Evolutionary conservation across 2,113 vertebrate species (phyloP).

Genomic region (Hemicordylus capensis): DNA sequence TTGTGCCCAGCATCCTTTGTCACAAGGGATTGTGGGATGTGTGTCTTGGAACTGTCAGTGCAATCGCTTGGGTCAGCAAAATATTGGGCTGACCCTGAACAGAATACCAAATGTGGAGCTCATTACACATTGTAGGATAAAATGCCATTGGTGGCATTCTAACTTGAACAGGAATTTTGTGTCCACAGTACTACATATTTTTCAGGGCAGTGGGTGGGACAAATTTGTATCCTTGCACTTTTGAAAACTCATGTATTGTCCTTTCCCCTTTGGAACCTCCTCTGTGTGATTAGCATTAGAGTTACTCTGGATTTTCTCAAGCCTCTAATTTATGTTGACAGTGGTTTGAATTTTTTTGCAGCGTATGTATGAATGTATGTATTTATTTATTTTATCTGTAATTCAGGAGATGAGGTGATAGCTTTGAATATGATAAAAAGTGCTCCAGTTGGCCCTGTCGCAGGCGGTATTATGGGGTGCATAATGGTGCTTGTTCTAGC

Average conservation of each 20-base stretch:
- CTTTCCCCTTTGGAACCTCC: not conserved
- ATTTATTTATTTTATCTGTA: not conserved
- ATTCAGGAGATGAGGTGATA: conserved; percentile 91
- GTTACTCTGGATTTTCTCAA: not conserved
- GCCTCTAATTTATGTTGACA: not conserved
- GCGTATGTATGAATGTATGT: not conserved
- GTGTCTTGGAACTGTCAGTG: not conserved
- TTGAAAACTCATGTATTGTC: not conserved
- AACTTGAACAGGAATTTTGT: not conserved
- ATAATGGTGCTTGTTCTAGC: conserved; percentile 97
- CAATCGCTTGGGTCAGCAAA: not conserved
- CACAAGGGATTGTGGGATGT: not conserved
- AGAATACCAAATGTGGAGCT: not conserved
- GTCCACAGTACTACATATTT: too few species aligned
- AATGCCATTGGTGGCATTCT: not conserved
- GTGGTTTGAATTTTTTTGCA: not conserved
- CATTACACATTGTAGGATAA: not conserved
- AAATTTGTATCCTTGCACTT: not conserved
- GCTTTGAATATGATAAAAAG: conserved; percentile 98
- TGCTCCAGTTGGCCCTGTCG: conserved; percentile 93
- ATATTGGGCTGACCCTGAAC: not conserved
- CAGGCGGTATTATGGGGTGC: conserved; percentile 97
- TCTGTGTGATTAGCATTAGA: not conserved
- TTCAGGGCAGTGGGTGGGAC: not conserved
- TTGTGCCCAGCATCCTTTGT: not conserved